Base-by-base conservation (phyloP, 1,140 invertebrate species). In the Drosophila willistoni region DNA sequence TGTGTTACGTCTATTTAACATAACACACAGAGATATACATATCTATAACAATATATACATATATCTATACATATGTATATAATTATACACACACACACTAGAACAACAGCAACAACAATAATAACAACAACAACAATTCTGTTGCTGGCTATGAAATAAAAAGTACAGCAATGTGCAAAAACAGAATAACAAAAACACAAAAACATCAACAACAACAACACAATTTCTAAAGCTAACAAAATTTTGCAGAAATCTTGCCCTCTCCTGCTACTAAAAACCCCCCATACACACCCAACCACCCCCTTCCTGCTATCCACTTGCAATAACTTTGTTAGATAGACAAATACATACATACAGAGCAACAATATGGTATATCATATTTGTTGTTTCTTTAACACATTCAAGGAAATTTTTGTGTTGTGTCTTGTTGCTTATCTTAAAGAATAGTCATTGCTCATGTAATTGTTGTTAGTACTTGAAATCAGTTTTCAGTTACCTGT, bases 161-260 rank as follows among this genome's bases (percentile, higher is more conserved):
- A 87, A 85, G 82, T 85, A 86, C 83, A 86, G 79, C 60, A 85
- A 86, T 79, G 81, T 81, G 73, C 82, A 86, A 86, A 72, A 81
- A 82, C 78, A 77, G 73, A 78, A 83, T 79, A 83, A 82, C 71
- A 74, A 76, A 64, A 75, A 76, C 25, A 77, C 55, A 29, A 60
- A 34, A 82, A 67, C 25, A 25, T 25, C 1, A 67, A 55, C 39
- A 68, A 34, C 34, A 66, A 73, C 62, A 39, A 84, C 59, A 77
- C 75, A 86, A 86, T 86, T 86, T 86, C 82, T 86, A 86, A 86
- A 86, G 78, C 82, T 86, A 86, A 86, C 82, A 86, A 86, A 86
- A 86, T 86, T 83, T 86, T 86, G 82, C 82, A 86, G 82, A 86
- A 86, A 83, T 74, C 64, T 80, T 77, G 73, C 79, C 61, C 61